These are phyloP conservation scores for Corbicula japonica DNA, from an alignment of 2,888 invertebrate genomes.

Conservation along the genomic window DNA sequence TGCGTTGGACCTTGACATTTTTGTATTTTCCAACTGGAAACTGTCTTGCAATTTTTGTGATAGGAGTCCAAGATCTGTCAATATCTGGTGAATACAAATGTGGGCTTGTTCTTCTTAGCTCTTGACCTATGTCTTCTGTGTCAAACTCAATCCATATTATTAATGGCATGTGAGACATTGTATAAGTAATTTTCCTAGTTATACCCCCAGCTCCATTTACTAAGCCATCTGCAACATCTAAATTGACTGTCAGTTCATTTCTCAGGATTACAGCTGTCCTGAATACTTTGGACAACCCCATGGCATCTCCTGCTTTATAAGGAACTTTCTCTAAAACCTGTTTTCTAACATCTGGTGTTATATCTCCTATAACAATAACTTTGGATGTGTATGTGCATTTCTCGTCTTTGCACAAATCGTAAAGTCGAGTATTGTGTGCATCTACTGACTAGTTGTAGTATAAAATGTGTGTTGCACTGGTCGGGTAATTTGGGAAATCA, in stretches of 20 bases:
- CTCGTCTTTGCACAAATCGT: not conserved
- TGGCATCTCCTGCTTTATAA: conserved; percentile 12
- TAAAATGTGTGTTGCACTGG: conserved; percentile 25
- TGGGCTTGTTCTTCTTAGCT: conserved; percentile 19
- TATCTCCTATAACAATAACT: conserved; percentile 42
- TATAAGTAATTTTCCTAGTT: conserved; percentile 11
- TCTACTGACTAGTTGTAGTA: conserved; percentile 37
- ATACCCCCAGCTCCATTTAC: conserved; percentile 43
- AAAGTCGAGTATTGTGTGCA: conserved; percentile 18
- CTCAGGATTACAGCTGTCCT: too few relatives aligned
- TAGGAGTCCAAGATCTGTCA: conserved; percentile 18
- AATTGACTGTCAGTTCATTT: too few relatives aligned
- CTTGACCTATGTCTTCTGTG: not conserved
- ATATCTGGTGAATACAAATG: conserved; percentile 14
- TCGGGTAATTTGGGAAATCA: conserved; percentile 37
- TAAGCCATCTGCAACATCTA: too few relatives aligned
- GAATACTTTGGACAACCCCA: conserved; percentile 26
- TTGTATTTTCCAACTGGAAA: conserved; percentile 37
- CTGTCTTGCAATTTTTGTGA: conserved; percentile 17
- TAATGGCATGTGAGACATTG: too few relatives aligned
- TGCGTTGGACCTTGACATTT: conserved; percentile 20
- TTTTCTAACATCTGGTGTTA: conserved; percentile 15
- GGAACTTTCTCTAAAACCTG: conserved; percentile 24
- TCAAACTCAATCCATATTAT: conserved; percentile 28
- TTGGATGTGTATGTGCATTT: conserved; percentile 13